Conservation (phyloP, 2,888 invertebrate genomes). For the Coecobrya sp. region DNA sequence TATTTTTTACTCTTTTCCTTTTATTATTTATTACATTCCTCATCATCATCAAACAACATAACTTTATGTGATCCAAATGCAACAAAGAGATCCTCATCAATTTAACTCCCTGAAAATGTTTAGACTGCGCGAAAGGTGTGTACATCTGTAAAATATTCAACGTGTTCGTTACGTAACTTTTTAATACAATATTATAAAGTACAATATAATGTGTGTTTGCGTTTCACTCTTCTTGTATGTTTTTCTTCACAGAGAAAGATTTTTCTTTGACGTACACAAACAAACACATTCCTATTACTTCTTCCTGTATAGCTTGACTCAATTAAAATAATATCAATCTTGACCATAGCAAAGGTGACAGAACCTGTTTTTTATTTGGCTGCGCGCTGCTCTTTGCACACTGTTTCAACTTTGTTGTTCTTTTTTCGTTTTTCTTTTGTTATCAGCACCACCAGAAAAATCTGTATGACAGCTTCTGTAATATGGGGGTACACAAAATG, state of each 20-base stretch:
- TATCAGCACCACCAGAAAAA: constrained; percentile 67
- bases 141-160: constrained; percentile 18
- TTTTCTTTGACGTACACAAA: constrained; percentile 27
- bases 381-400: background rate
- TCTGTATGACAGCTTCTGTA: constrained; percentile 72
- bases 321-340: constrained; percentile 85
- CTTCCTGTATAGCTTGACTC: constrained; percentile 64
- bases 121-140: constrained; percentile 30
- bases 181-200: background rate
- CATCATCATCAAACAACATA: constrained; percentile 43
- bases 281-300: constrained; percentile 31
- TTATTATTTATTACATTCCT: constrained; percentile 51
- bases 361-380: constrained; percentile 51
- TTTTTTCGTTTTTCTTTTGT: background rate
- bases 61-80: constrained; percentile 48
- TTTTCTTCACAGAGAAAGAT: background rate
- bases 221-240: background rate
- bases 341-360: constrained; percentile 64
- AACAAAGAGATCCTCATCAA: constrained; percentile 41
- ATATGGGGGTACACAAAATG: constrained; percentile 45
- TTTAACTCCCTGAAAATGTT: constrained; percentile 24
- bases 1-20: constrained; percentile 14
- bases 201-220: background rate
- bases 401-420: background rate
- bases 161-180: background rate